A percentile compares a stretch with the other conserved stretches of the same genome.
Conservation (phyloP, 2,113 vertebrate genomes). For the Ardeotis arabs region DNA sequence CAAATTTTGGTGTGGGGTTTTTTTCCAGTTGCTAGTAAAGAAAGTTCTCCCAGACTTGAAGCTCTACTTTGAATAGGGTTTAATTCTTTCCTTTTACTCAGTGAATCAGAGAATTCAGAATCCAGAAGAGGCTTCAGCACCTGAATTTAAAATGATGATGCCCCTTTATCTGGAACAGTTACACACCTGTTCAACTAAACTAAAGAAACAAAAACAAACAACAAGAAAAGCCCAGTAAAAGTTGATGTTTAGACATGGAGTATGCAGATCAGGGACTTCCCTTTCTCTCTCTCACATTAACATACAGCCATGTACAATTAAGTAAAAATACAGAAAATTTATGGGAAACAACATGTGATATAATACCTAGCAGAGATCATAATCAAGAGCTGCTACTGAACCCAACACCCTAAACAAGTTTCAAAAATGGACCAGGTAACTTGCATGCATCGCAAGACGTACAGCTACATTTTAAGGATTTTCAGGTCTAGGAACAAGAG, state of each 20-base stretch:
- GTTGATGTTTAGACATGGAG: background rate
- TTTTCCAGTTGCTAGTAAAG: background rate
- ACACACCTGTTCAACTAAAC: background rate
- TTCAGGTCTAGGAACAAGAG: background rate
- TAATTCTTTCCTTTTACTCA: background rate
- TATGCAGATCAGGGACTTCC: background rate
- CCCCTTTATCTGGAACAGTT: background rate
- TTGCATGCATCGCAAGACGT: fast-evolving
- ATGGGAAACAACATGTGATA: background rate
- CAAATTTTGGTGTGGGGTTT: background rate
- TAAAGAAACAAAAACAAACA: background rate
- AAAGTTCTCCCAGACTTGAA: background rate
- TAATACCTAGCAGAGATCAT: background rate
- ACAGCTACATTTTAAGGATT: background rate
- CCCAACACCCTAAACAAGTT: background rate
- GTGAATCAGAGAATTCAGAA: background rate
- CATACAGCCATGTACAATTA: background rate
- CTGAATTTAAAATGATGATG: background rate
- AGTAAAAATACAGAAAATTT: background rate
- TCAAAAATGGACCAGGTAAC: background rate
- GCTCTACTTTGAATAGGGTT: background rate
- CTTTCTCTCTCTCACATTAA: background rate
- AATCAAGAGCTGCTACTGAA: background rate
- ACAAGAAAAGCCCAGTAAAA: background rate
- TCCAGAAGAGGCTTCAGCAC: background rate